Conservation (phyloP, 1,140 invertebrate genomes). For the Cyclargus thomasi region DNA sequence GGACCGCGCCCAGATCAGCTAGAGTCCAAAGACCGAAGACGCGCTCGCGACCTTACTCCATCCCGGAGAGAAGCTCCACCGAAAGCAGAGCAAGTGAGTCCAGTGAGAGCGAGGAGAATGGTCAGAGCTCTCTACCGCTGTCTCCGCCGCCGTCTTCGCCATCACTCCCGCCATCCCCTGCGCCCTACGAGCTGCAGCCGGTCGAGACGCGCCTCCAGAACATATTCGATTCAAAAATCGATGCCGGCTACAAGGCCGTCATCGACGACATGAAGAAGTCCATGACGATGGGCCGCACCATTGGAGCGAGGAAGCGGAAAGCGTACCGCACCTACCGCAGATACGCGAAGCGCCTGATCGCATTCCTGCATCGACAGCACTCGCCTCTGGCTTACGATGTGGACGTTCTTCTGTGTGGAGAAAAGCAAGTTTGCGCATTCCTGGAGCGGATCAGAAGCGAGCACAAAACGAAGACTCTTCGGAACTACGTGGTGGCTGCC, state of each 20-base stretch:
- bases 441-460: constrained; percentile 67
- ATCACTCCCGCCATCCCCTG: constrained; percentile 56
- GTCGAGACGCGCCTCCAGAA: constrained; percentile 56
- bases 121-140: constrained; percentile 49
- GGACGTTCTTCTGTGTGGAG: constrained; percentile 66
- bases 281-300: constrained; percentile 69
- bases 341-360: constrained; percentile 69
- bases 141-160: constrained; percentile 64
- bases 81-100: constrained; percentile 55
- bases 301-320: constrained; percentile 67
- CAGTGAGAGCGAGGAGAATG: constrained; percentile 59
- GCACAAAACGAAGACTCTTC: constrained; percentile 69
- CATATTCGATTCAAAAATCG: constrained; percentile 66
- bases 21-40: constrained; percentile 52
- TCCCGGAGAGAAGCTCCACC: constrained; percentile 42
- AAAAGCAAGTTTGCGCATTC: constrained; percentile 70
- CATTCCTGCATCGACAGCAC: constrained; percentile 69
- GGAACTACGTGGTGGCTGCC: constrained; percentile 70
- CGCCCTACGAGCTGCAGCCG: constrained; percentile 60
- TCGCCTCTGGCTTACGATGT: constrained; percentile 71
- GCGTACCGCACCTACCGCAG: constrained; percentile 68
- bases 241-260: constrained; percentile 68
- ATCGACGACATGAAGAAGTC: constrained; percentile 75
- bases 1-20: constrained; percentile 60
- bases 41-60: constrained; percentile 50